Evolutionary conservation across 1,140 invertebrate species (phyloP).

Genomic region (Teleopsis dalmanni): DNA sequence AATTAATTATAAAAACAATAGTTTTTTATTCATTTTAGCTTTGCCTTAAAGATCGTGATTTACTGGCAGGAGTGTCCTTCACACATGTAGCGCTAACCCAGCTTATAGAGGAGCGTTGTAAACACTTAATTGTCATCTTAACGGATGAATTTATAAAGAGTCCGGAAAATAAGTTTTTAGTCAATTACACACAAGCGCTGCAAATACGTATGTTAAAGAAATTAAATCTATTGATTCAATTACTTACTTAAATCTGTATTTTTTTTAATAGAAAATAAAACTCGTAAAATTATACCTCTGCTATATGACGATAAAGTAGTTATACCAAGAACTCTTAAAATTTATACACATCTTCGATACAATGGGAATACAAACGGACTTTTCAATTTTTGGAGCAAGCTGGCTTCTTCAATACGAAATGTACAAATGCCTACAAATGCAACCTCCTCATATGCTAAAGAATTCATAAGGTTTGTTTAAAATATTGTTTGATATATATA

Average conservation of each 20-base stretch:
- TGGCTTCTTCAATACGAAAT: conserved; percentile 44
- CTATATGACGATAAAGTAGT: conserved; percentile 51
- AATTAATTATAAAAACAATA: not conserved
- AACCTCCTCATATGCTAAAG: not conserved
- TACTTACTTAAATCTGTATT: not conserved
- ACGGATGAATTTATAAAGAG: conserved; percentile 64
- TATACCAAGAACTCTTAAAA: conserved; percentile 51
- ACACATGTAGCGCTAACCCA: conserved; percentile 62
- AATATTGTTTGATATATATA: too few species aligned
- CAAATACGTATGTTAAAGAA: conserved; percentile 48
- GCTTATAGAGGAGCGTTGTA: conserved; percentile 65
- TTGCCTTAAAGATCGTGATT: conserved; percentile 60
- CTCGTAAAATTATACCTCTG: conserved; percentile 60
- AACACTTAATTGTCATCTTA: conserved; percentile 62
- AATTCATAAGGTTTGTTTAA: too few species aligned
- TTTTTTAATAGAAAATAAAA: conserved; percentile 24
- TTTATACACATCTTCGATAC: conserved; percentile 53
- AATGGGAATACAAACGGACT: conserved; percentile 46
- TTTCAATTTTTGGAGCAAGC: conserved; percentile 57
- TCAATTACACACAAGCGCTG: conserved; percentile 64
- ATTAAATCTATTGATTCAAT: not conserved
- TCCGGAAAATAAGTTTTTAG: conserved; percentile 60
- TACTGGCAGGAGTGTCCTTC: conserved; percentile 55
- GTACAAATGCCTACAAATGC: not conserved
- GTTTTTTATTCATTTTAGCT: conserved; percentile 43